Evolutionary conservation across 2,113 vertebrate genomes (phyloP).

Genomic region (Pyrgilauda ruficollis): DNA sequence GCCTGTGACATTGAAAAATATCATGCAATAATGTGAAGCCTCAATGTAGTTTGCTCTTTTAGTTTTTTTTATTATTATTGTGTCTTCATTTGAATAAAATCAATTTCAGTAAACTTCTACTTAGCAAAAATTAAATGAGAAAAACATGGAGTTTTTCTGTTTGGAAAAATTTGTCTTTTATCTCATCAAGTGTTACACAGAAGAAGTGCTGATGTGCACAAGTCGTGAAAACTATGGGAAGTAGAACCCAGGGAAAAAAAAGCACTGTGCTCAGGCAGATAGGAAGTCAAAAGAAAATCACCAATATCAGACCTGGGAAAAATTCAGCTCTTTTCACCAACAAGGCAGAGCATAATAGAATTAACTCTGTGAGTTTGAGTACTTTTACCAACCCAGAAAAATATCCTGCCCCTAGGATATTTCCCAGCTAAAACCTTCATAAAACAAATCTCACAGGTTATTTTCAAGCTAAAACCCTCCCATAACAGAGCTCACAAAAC

Average conservation of each 20-base stretch:
- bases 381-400: not conserved
- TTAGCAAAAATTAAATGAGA: not conserved
- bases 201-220: not conserved
- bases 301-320: not conserved
- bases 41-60: not conserved
- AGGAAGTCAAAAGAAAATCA: not conserved
- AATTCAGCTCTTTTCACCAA: not conserved
- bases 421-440: not conserved
- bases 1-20: slow-evolving; percentile 22
- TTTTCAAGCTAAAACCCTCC: not conserved
- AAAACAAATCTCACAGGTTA: not conserved
- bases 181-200: not conserved
- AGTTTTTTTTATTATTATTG: not conserved
- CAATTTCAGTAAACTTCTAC: not conserved
- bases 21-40: not conserved
- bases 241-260: not conserved
- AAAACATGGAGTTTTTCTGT: not conserved
- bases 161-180: not conserved
- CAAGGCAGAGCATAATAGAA: not conserved
- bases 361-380: not conserved
- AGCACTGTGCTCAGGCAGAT: not conserved
- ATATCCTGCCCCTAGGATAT: not conserved
- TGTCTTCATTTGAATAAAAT: slow-evolving; percentile 8
- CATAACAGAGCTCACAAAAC: not conserved
- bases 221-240: not conserved